Percentiles rank a stretch among this genome's conserved stretches.
These are phyloP conservation scores for Melanostigma gelatinosum DNA, from an alignment of 2,113 vertebrate species.

Conservation along the genomic window DNA sequence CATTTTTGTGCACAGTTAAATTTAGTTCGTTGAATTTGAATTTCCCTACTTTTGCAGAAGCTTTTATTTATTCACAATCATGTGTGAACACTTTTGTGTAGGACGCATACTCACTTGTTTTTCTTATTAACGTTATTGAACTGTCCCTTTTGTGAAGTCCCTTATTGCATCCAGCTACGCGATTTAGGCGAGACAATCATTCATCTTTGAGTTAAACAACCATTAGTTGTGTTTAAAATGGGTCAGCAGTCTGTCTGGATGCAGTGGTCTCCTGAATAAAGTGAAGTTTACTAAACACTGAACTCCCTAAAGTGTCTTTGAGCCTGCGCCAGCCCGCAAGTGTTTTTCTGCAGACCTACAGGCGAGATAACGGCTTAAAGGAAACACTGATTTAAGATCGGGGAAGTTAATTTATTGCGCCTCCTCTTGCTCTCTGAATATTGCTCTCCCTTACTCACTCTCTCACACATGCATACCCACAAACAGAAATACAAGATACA, in stretches of 20 bases:
- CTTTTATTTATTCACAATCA: too few species aligned
- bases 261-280: constrained; percentile 27
- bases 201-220: constrained; percentile 3
- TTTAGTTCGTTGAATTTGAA: background rate
- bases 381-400: constrained; percentile 53
- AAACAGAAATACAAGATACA: constrained; percentile 2
- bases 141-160: background rate
- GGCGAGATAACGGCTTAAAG: constrained; percentile 44
- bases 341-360: constrained; percentile 44
- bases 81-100: too few species aligned
- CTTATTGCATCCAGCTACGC: background rate
- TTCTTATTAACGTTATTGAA: background rate
- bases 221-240: constrained; percentile 23
- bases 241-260: constrained; percentile 28
- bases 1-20: background rate
- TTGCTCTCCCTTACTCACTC: background rate
- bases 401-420: constrained; percentile 16
- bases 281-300: constrained; percentile 34
- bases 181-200: background rate
- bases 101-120: background rate
- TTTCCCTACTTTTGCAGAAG: background rate
- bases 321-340: constrained; percentile 34
- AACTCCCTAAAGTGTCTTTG: constrained; percentile 48
- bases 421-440: constrained; percentile 9
- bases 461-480: constrained; percentile 3